Conservation (phyloP, 1,140 invertebrate species). For the Zaprionus davidi region DNA sequence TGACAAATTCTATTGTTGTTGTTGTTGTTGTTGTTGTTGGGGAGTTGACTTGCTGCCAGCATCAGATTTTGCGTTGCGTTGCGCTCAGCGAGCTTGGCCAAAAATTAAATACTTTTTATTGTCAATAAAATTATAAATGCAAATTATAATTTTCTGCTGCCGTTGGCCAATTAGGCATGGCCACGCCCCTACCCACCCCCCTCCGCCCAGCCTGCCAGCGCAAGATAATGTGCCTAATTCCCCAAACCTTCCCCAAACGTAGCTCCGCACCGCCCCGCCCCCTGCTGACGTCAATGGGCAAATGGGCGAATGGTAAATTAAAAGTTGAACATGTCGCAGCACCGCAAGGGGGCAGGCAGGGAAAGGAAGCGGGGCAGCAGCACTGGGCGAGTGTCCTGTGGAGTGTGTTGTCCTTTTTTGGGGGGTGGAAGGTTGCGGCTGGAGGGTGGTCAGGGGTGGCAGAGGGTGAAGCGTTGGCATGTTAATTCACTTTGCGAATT, state of each 20-base stretch:
- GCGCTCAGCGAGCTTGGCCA: conserved; percentile 52
- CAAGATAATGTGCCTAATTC: conserved; percentile 63
- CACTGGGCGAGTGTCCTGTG: conserved; percentile 30
- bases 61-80: conserved; percentile 44
- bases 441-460: conserved; percentile 27
- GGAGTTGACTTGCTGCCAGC: conserved; percentile 55
- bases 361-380: conserved; percentile 18
- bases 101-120: conserved; percentile 83
- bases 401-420: conserved; percentile 30
- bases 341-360: conserved; percentile 29
- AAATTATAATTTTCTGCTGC: conserved; percentile 82
- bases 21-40: conserved; percentile 23
- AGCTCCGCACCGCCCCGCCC: background rate
- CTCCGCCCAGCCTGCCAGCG: conserved; percentile 15
- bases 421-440: background rate
- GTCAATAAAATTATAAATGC: conserved; percentile 83
- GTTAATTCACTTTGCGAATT: conserved; percentile 82
- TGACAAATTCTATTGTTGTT: conserved; percentile 58
- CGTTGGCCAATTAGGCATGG: conserved; percentile 69
- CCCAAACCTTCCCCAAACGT: conserved; percentile 24
- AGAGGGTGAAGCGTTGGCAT: conserved; percentile 58
- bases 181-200: conserved; percentile 15
- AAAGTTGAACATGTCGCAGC: conserved; percentile 77
- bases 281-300: conserved; percentile 66
- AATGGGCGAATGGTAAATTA: conserved; percentile 57